Evolutionary conservation across 2,113 vertebrate genomes (phyloP).

Genomic region (Egretta garzetta): DNA sequence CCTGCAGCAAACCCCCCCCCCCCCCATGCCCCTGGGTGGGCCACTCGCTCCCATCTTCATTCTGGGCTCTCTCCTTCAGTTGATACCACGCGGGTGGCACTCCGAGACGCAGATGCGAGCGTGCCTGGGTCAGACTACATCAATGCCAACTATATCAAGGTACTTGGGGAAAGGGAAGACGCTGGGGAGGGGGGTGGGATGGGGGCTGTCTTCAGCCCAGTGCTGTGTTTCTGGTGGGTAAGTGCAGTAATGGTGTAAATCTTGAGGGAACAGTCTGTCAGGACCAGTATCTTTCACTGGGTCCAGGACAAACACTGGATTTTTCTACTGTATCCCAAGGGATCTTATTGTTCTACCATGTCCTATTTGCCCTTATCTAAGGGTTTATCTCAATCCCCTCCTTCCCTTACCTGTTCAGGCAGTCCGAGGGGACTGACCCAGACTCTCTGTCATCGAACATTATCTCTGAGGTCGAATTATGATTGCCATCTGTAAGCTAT

Average conservation of each 20-base stretch:
- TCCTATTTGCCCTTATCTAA: background rate
- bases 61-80: constrained; percentile 60
- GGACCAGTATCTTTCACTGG: background rate
- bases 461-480: background rate
- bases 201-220: background rate
- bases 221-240: background rate
- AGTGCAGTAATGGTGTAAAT: no score
- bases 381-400: background rate
- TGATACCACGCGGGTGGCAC: constrained; percentile 82
- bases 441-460: background rate
- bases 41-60: background rate
- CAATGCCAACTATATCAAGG: constrained; percentile 89
- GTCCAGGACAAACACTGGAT: background rate
- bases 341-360: background rate
- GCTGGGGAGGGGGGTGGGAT: rapidly evolving
- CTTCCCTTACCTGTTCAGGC: background rate
- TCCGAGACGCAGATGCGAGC: constrained; percentile 75
- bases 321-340: background rate
- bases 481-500: background rate
- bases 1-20: background rate
- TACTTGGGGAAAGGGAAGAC: constrained; percentile 16
- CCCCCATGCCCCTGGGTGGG: rapidly evolving
- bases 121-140: constrained; percentile 83
- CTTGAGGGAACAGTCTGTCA: background rate
- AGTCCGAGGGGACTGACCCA: background rate